Conservation (phyloP, 2,113 vertebrate species). For the Colinus virginianus region DNA sequence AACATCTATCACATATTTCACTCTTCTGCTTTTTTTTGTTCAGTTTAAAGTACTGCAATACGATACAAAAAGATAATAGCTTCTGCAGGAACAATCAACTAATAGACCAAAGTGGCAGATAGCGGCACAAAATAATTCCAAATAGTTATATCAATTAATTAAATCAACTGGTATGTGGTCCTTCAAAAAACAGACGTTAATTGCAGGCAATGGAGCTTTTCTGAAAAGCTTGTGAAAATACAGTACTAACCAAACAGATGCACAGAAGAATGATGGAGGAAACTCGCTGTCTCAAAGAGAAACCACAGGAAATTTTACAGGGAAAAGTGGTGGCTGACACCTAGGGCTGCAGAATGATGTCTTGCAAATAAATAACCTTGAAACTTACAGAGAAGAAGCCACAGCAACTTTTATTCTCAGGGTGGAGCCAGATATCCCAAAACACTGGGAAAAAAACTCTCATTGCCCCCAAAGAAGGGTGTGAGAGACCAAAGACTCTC, state of each 20-base stretch:
- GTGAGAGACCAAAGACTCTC: neutral
- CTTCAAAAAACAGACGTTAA: neutral
- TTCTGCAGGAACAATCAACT: neutral
- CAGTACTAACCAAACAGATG: neutral
- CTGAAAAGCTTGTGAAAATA: neutral
- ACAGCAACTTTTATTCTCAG: neutral
- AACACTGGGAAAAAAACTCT: neutral
- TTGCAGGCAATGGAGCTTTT: neutral
- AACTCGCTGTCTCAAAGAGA: neutral
- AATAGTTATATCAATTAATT: slow-evolving; percentile 19
- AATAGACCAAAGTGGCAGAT: neutral
- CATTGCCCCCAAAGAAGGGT: neutral
- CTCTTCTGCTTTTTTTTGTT: neutral
- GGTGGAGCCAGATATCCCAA: neutral
- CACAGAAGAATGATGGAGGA: neutral
- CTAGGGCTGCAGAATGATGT: neutral
- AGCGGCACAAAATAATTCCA: neutral
- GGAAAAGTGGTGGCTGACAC: neutral
- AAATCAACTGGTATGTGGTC: neutral
- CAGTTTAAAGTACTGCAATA: neutral
- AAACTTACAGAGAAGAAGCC: neutral
- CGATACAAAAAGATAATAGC: neutral
- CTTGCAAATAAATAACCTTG: neutral
- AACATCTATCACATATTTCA: neutral
- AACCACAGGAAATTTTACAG: neutral